phyloP scores from a whole-genome alignment of 2,888 invertebrate genomes.

The Parnassius mnemosyne region DNA sequence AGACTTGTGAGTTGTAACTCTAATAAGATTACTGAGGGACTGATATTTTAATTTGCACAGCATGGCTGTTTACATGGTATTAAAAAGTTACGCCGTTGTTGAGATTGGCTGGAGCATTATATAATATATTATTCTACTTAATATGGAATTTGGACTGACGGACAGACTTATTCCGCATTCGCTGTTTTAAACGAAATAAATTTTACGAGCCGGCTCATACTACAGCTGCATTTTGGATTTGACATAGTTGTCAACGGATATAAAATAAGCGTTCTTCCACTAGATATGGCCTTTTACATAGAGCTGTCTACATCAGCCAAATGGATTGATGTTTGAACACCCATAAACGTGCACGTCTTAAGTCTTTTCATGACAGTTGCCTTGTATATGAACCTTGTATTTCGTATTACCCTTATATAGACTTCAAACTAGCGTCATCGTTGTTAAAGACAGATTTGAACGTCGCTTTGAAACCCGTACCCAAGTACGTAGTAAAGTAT shows the following conservation, averaged over 20 bases:
- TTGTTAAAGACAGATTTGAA: no score
- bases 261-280: slow-evolving; percentile 5
- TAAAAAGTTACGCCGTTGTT: no score
- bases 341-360: slow-evolving; percentile 5
- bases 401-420: slow-evolving; percentile 10
- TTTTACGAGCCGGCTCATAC: slow-evolving; percentile 6
- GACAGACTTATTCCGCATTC: not conserved
- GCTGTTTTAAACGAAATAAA: slow-evolving; percentile 2
- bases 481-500: no score
- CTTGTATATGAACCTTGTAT: not conserved
- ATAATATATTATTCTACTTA: not conserved
- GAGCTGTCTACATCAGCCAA: slow-evolving; percentile 18
- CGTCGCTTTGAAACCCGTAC: no score
- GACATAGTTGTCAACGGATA: slow-evolving; percentile 7
- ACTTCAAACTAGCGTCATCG: not conserved
- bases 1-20: no score
- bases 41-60: no score
- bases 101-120: no score
- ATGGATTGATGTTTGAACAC: slow-evolving; percentile 4
- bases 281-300: slow-evolving; percentile 11
- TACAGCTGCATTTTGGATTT: slow-evolving; percentile 8
- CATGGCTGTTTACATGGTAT: no score
- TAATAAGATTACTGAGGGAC: no score
- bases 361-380: slow-evolving; percentile 5
- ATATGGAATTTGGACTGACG: not conserved